Conservation (phyloP, 2,888 invertebrate genomes). For the Hydroisotoma schaefferi region DNA sequence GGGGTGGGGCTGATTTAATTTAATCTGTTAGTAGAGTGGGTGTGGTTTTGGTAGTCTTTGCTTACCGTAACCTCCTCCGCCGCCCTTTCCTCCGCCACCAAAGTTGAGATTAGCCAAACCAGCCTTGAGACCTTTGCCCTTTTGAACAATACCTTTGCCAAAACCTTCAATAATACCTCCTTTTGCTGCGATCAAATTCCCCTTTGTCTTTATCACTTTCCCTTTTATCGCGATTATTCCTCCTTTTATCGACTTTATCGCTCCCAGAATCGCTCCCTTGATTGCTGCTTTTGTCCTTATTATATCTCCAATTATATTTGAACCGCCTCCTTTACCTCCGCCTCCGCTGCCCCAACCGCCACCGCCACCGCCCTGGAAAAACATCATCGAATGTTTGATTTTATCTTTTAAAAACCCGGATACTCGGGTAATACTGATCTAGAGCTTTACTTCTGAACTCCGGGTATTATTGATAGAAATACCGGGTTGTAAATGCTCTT, state of each 20-base stretch:
- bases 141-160: constrained; percentile 73
- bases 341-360: constrained; percentile 11
- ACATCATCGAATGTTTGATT: too few species aligned
- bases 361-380: constrained; percentile 15
- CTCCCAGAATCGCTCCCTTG: constrained; percentile 72
- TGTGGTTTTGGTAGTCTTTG: background rate
- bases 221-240: constrained; percentile 84
- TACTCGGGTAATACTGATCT: too few species aligned
- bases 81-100: constrained; percentile 33
- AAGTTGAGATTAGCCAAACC: constrained; percentile 47
- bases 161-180: constrained; percentile 76
- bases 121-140: constrained; percentile 53
- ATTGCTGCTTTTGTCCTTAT: constrained; percentile 47
- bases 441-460: too few species aligned
- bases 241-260: constrained; percentile 81
- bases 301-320: constrained; percentile 44
- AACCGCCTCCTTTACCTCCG: constrained; percentile 28
- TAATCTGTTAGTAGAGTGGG: background rate
- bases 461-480: too few species aligned
- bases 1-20: too few species aligned
- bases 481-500: too few species aligned
- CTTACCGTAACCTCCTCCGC: constrained; percentile 31
- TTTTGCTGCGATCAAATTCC: constrained; percentile 68
- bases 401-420: too few species aligned
- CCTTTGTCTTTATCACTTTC: constrained; percentile 79